Evolutionary conservation across 2,797 vertebrate genomes (phyloP), one percentile per base, ranked within the genome.

Genomic region (Malacoctenus gilli): DNA sequence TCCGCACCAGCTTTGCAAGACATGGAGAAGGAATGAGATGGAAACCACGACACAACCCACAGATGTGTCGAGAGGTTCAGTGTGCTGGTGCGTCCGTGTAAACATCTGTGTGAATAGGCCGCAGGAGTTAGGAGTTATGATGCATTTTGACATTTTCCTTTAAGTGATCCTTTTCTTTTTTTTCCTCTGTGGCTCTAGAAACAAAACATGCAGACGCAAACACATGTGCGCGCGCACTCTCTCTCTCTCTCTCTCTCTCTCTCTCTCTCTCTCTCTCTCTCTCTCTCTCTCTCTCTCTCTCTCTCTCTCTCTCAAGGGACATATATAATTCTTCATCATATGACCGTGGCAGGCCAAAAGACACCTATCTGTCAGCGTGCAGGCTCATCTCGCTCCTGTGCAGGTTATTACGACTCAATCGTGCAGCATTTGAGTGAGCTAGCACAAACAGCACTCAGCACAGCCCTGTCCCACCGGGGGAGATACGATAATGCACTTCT

Each of bases 381-480:
- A 18, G 53, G 57, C 78, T 81, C 66, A 72, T 74, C 60, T 71
- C 34, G 22, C 62, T 64, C 59, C 57, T 39, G 51, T 22, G 15
- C 69, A 35, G 75, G 74, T 85, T 80, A 76, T 86, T 85, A 86
- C 68, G 61, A 76, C 82, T 88, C 77, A 77, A 74, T 84, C 47
- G 65, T 2, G 28, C 42, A 57, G 68, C 37, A 15, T 83, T 84
- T 79, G 68, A 85, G 75, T 72, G 79, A 84, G 80, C 70, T 11
- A 62, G 59, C 1, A 11, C 69, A 68, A 79, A 75, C 76, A 58
- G 79, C 80, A 82, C 84, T 83, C 80, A 77, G 77, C 55, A 42
- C 64, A 68, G 72, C 72, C 40, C 52, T 8, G 80, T 90, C 92
- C 92, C 92, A 75, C 79, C 65, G 85, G 92, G 86, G 79, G 87